Conservation (phyloP, 1,140 invertebrate species). For the Drosophila bifasciata region DNA sequence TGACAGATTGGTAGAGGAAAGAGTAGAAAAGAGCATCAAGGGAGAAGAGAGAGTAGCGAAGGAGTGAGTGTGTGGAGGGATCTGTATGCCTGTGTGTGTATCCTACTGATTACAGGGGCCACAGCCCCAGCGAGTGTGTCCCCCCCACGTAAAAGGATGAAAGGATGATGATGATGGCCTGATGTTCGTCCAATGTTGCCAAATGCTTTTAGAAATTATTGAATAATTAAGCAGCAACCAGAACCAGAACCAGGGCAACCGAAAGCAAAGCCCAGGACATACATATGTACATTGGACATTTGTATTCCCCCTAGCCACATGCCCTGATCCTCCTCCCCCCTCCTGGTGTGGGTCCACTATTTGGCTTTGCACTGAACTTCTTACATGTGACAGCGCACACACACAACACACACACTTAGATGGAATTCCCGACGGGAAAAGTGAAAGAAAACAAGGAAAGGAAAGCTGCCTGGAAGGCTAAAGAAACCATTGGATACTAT, state of each 20-base stretch:
- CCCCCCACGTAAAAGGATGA: constrained; percentile 66
- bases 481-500: too few species aligned
- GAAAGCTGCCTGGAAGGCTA: too few species aligned
- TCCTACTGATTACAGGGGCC: constrained; percentile 68
- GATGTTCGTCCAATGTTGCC: constrained; percentile 60
- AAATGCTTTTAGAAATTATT: constrained; percentile 82
- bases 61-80: constrained; percentile 5
- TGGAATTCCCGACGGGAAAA: constrained; percentile 63
- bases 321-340: background rate
- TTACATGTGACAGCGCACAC: constrained; percentile 59
- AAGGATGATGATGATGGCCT: constrained; percentile 68
- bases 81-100: constrained; percentile 22
- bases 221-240: constrained; percentile 71
- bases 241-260: constrained; percentile 18
- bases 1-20: too few species aligned
- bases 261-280: too few species aligned
- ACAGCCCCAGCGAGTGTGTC: background rate
- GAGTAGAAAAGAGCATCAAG: background rate
- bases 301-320: background rate
- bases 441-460: constrained; percentile 2
- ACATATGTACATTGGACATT: too few species aligned
- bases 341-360: constrained; percentile 41
- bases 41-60: background rate
- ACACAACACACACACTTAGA: background rate
- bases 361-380: constrained; percentile 77